Conservation (phyloP, 1,140 invertebrate genomes). For the Lordiphosa stackelbergi region DNA sequence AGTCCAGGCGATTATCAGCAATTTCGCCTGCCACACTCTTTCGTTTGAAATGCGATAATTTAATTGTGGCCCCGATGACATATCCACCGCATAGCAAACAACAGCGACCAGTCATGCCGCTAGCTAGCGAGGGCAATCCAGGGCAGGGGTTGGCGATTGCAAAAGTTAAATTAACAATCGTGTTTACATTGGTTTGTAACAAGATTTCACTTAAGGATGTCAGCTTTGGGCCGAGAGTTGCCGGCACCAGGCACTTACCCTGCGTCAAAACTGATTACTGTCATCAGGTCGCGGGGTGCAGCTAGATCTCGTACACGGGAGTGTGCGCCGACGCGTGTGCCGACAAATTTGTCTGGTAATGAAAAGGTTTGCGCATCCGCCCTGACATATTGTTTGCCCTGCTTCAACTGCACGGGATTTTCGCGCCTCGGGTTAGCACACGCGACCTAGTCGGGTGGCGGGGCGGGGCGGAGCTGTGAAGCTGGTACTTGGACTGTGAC, state of each 20-base stretch:
- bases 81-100: conserved; percentile 31
- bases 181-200: conserved; percentile 77
- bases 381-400: conserved; percentile 64
- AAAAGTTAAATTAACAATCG: conserved; percentile 76
- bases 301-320: conserved; percentile 18
- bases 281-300: conserved; percentile 48
- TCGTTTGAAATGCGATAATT: conserved; percentile 74
- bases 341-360: conserved; percentile 68
- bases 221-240: conserved; percentile 48
- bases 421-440: conserved; percentile 70
- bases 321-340: conserved; percentile 66
- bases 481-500: conserved; percentile 35
- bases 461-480: conserved; percentile 14
- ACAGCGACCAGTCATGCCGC: conserved; percentile 5
- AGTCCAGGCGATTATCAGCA: conserved; percentile 25
- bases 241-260: conserved; percentile 39
- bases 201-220: conserved; percentile 77
- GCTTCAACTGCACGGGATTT: conserved; percentile 58
- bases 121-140: conserved; percentile 1
- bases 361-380: conserved; percentile 74
- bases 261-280: conserved; percentile 74
- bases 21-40: conserved; percentile 2
- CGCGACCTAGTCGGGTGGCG: conserved; percentile 43
- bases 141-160: conserved; percentile 32
- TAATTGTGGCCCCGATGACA: conserved; percentile 71